Evolutionary conservation across 2,888 invertebrate genomes (phyloP).

Genomic region (Parapristionchus giblindavisi): DNA sequence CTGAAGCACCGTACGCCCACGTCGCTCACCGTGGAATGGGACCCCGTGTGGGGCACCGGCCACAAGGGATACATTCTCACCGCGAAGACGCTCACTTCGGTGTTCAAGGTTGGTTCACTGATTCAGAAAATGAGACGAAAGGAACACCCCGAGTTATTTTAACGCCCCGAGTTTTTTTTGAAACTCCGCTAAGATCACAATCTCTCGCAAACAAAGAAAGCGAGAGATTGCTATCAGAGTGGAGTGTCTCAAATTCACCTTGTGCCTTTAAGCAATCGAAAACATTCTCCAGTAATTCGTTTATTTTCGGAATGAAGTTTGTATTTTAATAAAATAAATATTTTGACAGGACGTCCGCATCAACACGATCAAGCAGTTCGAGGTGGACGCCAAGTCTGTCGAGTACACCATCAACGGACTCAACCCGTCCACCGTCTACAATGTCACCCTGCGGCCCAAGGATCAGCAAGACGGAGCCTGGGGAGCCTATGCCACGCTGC

Average conservation of each 20-base stretch:
- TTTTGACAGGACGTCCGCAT: conserved; percentile 50
- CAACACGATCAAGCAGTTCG: conserved; percentile 60
- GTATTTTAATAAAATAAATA: too few species aligned
- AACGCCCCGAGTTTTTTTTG: too few species aligned
- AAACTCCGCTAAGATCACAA: too few species aligned
- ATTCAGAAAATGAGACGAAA: too few species aligned
- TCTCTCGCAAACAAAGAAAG: too few species aligned
- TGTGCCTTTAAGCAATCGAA: too few species aligned
- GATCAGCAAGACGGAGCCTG: conserved; percentile 55
- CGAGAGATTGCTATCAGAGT: too few species aligned
- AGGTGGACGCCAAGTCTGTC: conserved; percentile 62
- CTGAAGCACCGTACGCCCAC: conserved; percentile 68
- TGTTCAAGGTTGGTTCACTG: conserved; percentile 45
- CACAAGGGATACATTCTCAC: conserved; percentile 66
- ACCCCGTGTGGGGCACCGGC: conserved; percentile 66
- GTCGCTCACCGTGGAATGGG: conserved; percentile 69
- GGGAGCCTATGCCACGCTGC: conserved; percentile 69
- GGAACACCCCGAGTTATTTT: too few species aligned
- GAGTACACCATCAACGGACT: conserved; percentile 64
- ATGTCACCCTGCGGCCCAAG: conserved; percentile 52
- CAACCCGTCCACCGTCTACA: conserved; percentile 68
- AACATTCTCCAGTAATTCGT: too few species aligned
- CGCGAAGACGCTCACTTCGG: conserved; percentile 65
- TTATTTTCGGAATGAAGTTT: too few species aligned
- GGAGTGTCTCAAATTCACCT: too few species aligned